Evolutionary conservation across 53 echinoderm and acorn worm species (phyloP).

Genomic region (Pentamera pediparva): DNA sequence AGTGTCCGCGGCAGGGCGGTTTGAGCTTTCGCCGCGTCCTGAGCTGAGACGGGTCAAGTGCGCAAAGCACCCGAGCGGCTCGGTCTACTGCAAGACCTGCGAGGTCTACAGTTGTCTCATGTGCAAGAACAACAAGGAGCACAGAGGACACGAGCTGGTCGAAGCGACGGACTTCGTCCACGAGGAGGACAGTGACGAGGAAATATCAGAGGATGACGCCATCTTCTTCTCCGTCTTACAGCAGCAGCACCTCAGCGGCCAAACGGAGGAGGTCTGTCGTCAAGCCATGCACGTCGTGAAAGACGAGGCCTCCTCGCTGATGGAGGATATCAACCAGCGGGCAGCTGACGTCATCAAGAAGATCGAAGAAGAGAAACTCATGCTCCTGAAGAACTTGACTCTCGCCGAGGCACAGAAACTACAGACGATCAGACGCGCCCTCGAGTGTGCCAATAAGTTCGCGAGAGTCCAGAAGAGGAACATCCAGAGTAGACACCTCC

Average conservation of each 20-base stretch:
- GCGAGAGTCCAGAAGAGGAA: neutral
- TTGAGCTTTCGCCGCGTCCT: neutral
- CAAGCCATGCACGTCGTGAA: constrained; percentile 9
- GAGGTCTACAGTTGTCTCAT: constrained; percentile 3
- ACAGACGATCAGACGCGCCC: constrained; percentile 3
- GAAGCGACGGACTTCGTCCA: neutral
- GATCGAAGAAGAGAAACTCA: constrained; percentile 24
- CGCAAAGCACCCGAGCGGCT: constrained; percentile 6
- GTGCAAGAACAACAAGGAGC: constrained; percentile 19
- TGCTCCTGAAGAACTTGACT: constrained; percentile 15
- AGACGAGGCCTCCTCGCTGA: constrained; percentile 6
- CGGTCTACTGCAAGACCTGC: constrained; percentile 19
- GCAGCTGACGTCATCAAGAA: constrained; percentile 18
- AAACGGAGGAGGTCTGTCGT: constrained; percentile 11
- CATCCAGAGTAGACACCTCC: neutral
- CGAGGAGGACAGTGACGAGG: constrained; percentile 2
- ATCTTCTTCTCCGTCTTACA: neutral
- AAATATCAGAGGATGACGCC: neutral
- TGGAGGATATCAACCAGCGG: constrained; percentile 5
- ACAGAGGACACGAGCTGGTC: constrained; percentile 5
- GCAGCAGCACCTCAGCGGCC: constrained; percentile 21
- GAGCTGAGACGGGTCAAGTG: neutral
- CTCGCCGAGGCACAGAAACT: constrained; percentile 1
- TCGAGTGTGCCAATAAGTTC: constrained; percentile 3
- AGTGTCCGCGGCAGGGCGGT: neutral